A percentile compares a stretch with the other conserved stretches of the same genome.
These are phyloP conservation scores for Homalodisca vitripennis DNA, from an alignment of 1,140 invertebrate species.

Conservation along the genomic window DNA sequence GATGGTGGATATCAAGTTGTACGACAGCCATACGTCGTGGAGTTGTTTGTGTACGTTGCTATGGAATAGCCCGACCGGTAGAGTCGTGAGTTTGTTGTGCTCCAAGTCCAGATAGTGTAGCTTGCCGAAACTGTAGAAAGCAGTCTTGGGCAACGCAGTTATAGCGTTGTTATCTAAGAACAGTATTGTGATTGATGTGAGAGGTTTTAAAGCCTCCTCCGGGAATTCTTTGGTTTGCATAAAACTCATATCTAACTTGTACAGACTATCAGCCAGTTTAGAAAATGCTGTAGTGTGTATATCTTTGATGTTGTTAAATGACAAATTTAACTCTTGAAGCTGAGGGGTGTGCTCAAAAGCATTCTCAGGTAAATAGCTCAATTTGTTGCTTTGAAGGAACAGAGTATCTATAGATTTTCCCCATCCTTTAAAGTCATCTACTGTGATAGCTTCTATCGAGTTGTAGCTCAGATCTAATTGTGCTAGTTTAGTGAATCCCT, in stretches of 20 bases:
- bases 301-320: constrained; percentile 80
- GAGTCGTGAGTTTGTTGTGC: constrained; percentile 70
- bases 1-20: constrained; percentile 64
- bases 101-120: constrained; percentile 82
- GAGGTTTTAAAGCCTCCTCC: constrained; percentile 63
- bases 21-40: constrained; percentile 70
- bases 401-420: constrained; percentile 44
- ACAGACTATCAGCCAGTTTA: constrained; percentile 66
- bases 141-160: constrained; percentile 59
- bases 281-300: constrained; percentile 73
- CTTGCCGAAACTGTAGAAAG: constrained; percentile 63
- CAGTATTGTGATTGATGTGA: constrained; percentile 75
- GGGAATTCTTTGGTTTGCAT: constrained; percentile 75
- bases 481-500: constrained; percentile 65
- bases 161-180: constrained; percentile 87
- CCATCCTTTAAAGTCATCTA: constrained; percentile 74
- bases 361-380: constrained; percentile 68
- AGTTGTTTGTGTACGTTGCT: constrained; percentile 66
- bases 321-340: constrained; percentile 80
- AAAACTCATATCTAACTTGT: constrained; percentile 81
- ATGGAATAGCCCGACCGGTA: constrained; percentile 63
- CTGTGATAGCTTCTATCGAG: constrained; percentile 68
- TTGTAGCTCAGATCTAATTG: constrained; percentile 88
- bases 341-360: constrained; percentile 67
- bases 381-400: constrained; percentile 53